Evolutionary conservation across 2,113 vertebrate species (phyloP).

Genomic region (Corythornis cristatus): DNA sequence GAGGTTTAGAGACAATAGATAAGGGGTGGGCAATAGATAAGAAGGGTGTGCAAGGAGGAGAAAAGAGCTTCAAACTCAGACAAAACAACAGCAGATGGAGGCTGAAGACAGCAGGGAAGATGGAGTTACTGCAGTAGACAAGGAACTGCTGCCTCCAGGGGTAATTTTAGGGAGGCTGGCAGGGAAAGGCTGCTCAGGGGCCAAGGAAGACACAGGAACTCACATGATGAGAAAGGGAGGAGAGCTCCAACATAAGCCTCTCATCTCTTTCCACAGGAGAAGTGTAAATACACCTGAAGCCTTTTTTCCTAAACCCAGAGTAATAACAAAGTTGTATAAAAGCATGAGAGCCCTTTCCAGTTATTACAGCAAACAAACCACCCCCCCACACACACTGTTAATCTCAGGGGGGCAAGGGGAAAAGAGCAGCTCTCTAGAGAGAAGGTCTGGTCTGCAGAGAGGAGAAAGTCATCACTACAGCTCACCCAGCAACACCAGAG

Average conservation of each 20-base stretch:
- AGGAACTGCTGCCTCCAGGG: conserved; percentile 34
- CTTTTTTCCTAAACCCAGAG: neutral
- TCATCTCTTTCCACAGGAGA: conserved; percentile 7
- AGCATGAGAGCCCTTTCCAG: neutral
- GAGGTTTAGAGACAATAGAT: neutral
- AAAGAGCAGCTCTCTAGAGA: neutral
- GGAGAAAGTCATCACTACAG: neutral
- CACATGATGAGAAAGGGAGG: neutral
- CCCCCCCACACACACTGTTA: neutral
- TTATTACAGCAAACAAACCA: conserved; percentile 21
- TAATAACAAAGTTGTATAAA: neutral
- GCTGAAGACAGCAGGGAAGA: neutral
- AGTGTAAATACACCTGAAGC: conserved; percentile 44
- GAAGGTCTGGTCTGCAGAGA: neutral
- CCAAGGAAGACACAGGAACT: neutral
- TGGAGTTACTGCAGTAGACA: neutral
- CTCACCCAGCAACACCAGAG: neutral
- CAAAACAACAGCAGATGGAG: neutral
- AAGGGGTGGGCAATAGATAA: neutral
- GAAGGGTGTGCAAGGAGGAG: neutral
- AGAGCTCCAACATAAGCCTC: neutral
- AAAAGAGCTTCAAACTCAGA: neutral
- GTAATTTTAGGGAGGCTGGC: conserved; percentile 9
- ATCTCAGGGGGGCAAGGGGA: neutral
- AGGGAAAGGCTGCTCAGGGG: neutral